A percentile compares a stretch with the other conserved stretches of the same genome.
Evolutionary conservation across 2,113 vertebrate species (phyloP).

Genomic region (Mastomys natalensis): DNA sequence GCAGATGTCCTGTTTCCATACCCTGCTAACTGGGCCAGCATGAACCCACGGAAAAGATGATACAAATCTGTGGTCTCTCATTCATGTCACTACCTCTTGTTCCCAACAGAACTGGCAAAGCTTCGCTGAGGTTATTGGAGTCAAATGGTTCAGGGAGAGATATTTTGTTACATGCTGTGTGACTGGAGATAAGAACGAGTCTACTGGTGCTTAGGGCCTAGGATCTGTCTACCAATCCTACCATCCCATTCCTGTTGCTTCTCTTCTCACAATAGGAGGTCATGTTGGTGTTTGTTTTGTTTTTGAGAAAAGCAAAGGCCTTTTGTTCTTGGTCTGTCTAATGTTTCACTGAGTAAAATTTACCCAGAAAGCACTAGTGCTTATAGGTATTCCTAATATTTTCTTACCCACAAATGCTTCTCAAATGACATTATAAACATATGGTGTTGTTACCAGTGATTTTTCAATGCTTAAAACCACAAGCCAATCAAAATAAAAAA

Average conservation of each 20-base stretch:
- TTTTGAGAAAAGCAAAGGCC: background rate
- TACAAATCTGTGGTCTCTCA: conserved; percentile 68
- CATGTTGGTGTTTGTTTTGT: background rate
- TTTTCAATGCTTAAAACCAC: conserved; percentile 14
- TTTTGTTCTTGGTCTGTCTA: background rate
- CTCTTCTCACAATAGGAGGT: background rate
- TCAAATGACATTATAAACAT: no score
- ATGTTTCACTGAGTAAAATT: conserved; percentile 29
- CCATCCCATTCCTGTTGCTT: no score
- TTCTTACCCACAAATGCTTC: background rate
- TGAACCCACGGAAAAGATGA: conserved; percentile 67
- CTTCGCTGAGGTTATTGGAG: conserved; percentile 64
- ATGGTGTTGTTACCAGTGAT: background rate
- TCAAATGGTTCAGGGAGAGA: conserved; percentile 57
- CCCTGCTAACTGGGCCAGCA: conserved; percentile 68
- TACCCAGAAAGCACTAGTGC: background rate
- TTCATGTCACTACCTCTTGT: conserved; percentile 71
- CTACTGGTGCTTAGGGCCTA: background rate
- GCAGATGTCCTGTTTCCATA: conserved; percentile 78
- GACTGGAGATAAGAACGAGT: conserved; percentile 45
- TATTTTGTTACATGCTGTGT: conserved; percentile 70
- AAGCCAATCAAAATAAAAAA: background rate
- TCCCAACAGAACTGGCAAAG: conserved; percentile 76
- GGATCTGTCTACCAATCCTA: background rate
- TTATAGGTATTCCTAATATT: background rate